Evolutionary conservation across 1,140 invertebrate genomes (phyloP).

Genomic region (Atta texana): DNA sequence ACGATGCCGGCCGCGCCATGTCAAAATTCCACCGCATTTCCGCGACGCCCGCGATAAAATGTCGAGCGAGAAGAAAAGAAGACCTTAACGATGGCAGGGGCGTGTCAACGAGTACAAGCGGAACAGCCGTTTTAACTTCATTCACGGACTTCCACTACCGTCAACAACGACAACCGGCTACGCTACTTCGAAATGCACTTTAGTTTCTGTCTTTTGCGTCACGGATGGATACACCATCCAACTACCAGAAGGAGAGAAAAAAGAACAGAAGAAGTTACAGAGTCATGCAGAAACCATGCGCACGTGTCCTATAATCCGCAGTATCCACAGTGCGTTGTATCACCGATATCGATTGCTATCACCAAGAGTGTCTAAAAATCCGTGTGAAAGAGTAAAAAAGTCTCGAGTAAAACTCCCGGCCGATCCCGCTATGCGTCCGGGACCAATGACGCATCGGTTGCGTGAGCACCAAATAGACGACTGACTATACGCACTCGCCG

Average conservation of each 20-base stretch:
- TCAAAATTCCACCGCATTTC: constrained; percentile 66
- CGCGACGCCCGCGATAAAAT: constrained; percentile 60
- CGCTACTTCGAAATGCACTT: constrained; percentile 4
- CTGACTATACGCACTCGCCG: constrained; percentile 59
- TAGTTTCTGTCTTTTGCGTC: background rate
- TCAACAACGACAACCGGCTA: background rate
- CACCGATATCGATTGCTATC: background rate
- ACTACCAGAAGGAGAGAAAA: background rate
- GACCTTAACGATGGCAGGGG: constrained; percentile 23
- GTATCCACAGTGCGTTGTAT: background rate
- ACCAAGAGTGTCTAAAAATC: background rate
- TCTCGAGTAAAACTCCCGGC: background rate
- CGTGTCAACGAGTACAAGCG: constrained; percentile 48
- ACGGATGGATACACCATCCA: background rate
- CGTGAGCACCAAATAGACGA: constrained; percentile 57
- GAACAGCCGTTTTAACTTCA: constrained; percentile 22
- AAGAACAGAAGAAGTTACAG: background rate
- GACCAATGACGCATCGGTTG: constrained; percentile 44
- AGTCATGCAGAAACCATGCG: constrained; percentile 38
- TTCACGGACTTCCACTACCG: constrained; percentile 14
- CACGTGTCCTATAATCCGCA: constrained; percentile 67
- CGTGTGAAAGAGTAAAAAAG: background rate
- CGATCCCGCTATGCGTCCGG: background rate
- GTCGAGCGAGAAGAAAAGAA: background rate
- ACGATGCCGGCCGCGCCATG: constrained; percentile 43